A percentile compares a stretch with the other conserved stretches of the same genome.
Evolutionary conservation across 2,113 vertebrate species (phyloP).

Genomic region (Chitala chitala): DNA sequence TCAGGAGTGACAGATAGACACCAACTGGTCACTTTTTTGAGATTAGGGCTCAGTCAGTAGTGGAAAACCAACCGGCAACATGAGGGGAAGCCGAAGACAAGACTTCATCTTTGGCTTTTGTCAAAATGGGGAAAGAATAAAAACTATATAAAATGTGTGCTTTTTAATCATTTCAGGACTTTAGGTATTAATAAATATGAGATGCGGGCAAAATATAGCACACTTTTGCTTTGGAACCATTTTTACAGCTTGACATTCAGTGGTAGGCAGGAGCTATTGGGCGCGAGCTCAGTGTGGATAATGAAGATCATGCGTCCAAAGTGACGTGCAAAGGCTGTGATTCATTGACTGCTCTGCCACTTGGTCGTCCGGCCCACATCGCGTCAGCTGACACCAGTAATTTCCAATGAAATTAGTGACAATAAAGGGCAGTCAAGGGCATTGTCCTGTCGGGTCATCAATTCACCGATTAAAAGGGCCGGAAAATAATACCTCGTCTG

Average conservation of each 20-base stretch:
- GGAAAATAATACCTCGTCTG: background rate
- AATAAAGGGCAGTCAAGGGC: background rate
- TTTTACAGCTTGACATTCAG: too few species aligned
- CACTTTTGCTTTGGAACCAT: too few species aligned
- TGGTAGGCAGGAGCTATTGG: too few species aligned
- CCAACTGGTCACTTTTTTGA: constrained; percentile 12
- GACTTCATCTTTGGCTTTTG: too few species aligned
- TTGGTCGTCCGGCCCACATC: background rate
- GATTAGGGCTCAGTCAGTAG: constrained; percentile 4
- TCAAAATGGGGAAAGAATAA: too few species aligned
- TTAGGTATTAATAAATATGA: too few species aligned
- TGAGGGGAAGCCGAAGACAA: too few species aligned
- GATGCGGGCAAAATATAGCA: too few species aligned
- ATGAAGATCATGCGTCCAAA: background rate
- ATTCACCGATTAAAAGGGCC: background rate
- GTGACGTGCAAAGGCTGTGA: background rate
- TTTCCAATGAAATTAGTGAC: background rate
- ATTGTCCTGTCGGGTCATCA: background rate
- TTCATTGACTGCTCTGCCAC: background rate
- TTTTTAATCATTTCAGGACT: too few species aligned
- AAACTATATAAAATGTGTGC: too few species aligned
- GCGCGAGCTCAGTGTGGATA: too few species aligned
- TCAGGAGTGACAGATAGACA: constrained; percentile 4
- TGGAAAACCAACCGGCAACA: too few species aligned
- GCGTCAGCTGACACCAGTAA: background rate